These are phyloP conservation scores for Poeciliopsis prolifica DNA, from an alignment of 2,113 vertebrate species.

Conservation along the genomic window DNA sequence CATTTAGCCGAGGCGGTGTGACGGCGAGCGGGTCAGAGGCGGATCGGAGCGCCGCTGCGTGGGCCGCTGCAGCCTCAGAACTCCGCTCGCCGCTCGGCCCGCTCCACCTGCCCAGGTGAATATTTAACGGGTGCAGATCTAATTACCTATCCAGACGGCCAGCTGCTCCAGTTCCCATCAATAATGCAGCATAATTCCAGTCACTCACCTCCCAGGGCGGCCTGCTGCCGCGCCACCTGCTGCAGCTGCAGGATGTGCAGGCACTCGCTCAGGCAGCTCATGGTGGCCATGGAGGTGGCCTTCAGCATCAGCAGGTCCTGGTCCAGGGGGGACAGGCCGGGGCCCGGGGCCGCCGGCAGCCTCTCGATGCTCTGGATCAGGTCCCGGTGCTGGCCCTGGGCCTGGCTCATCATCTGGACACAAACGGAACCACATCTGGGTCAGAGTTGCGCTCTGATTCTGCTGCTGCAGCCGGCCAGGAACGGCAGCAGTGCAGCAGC, in stretches of 20 bases:
- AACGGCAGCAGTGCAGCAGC: no score
- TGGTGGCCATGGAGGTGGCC: constrained; percentile 97
- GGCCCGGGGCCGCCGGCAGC: constrained; percentile 86
- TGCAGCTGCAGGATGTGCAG: constrained; percentile 97
- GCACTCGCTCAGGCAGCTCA: constrained; percentile 97
- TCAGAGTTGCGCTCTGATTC: no score
- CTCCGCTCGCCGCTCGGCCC: no score
- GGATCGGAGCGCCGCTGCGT: no score
- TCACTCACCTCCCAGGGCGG: constrained; percentile 85
- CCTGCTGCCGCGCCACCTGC: constrained; percentile 88
- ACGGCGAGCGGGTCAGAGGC: no score
- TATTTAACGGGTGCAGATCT: constrained; percentile 76
- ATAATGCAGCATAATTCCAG: not conserved
- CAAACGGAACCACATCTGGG: no score
- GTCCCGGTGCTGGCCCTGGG: constrained; percentile 94
- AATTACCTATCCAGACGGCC: constrained; percentile 83
- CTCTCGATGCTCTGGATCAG: constrained; percentile 94
- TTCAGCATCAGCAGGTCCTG: constrained; percentile 98
- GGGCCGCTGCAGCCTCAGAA: no score
- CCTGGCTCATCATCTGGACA: constrained; percentile 93
- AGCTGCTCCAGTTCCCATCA: constrained; percentile 2
- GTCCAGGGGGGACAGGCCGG: constrained; percentile 92
- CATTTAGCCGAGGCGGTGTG: not conserved
- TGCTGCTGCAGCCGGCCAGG: no score
- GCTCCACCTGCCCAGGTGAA: constrained; percentile 54